Conservation (phyloP, 2,888 invertebrate species). For the Phasia obesa region DNA sequence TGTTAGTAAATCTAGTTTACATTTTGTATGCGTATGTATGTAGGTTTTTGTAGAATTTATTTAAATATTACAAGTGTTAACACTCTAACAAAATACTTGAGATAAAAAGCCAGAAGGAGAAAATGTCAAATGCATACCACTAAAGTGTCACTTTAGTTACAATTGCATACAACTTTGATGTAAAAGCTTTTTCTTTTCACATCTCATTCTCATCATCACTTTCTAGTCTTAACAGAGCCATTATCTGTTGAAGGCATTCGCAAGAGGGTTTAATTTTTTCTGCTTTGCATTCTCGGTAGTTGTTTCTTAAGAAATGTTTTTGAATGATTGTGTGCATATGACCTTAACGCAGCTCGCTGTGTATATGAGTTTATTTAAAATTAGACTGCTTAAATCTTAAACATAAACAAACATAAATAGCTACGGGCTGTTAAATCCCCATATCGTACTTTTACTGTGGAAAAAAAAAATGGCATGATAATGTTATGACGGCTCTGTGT, state of each 20-base stretch:
- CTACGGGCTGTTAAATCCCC: background rate
- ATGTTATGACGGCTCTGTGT: too few relatives aligned
- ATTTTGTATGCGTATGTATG: background rate
- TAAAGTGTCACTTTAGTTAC: constrained; percentile 63
- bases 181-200: constrained; percentile 14
- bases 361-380: background rate
- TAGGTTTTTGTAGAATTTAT: constrained; percentile 4
- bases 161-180: constrained; percentile 55
- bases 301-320: background rate
- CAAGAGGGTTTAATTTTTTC: constrained; percentile 27
- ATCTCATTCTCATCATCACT: background rate
- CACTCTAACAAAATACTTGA: background rate
- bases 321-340: background rate
- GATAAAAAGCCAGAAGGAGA: background rate
- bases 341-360: background rate
- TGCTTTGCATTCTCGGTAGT: background rate
- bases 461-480: background rate
- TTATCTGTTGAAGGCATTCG: constrained; percentile 36
- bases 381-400: background rate
- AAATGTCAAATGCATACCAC: constrained; percentile 61
- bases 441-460: background rate
- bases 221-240: constrained; percentile 23
- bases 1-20: background rate
- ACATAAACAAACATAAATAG: background rate
- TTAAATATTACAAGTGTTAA: constrained; percentile 34